These are phyloP conservation scores for Chrysotoxum bicinctum DNA, from an alignment of 2,888 invertebrate species.

Conservation along the genomic window DNA sequence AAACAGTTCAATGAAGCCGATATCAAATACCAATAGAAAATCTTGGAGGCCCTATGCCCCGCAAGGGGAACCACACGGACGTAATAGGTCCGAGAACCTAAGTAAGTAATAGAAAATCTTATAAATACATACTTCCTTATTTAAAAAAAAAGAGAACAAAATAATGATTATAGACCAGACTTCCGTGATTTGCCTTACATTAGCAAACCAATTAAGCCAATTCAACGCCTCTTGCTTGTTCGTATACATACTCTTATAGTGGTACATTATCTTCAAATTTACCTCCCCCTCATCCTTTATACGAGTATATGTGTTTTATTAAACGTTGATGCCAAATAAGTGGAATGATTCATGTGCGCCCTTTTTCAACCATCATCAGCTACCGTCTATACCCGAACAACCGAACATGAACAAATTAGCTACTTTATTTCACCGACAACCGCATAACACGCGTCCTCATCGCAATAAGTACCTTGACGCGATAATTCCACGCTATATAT, in stretches of 20 bases:
- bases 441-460: conserved; percentile 65
- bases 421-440: conserved; percentile 67
- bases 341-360: conserved; percentile 68
- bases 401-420: conserved; percentile 68
- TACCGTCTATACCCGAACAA: conserved; percentile 57
- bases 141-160: no score
- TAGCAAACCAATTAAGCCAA: conserved; percentile 50
- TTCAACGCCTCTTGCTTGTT: conserved; percentile 45
- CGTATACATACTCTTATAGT: background rate
- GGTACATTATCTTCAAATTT: background rate
- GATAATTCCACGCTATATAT: conserved; percentile 46
- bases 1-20: no score
- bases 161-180: background rate
- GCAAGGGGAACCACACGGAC: no score
- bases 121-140: no score
- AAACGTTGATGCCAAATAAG: conserved; percentile 29
- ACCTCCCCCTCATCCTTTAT: background rate
- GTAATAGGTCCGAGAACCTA: no score
- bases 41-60: no score
- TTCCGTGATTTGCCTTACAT: conserved; percentile 7
- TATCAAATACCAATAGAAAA: no score
- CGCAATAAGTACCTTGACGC: conserved; percentile 61
- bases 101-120: no score
- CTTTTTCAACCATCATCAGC: conserved; percentile 40
- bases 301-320: background rate